These are phyloP conservation scores for Momotus momota DNA, from an alignment of 2,797 vertebrate species.

Conservation along the genomic window DNA sequence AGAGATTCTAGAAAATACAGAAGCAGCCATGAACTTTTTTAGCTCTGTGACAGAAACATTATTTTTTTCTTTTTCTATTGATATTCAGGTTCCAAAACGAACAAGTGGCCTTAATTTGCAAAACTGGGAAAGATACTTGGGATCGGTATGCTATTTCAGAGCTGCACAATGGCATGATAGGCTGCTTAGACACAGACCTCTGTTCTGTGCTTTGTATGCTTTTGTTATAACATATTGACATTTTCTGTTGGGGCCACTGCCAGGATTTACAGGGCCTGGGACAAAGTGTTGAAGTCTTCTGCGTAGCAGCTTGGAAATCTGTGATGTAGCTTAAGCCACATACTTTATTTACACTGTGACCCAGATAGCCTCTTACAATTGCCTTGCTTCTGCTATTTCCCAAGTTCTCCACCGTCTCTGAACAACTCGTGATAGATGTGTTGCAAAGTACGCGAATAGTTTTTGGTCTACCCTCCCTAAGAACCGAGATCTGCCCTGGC, in stretches of 20 bases:
- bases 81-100: slow-evolving; percentile 85
- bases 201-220: slow-evolving; percentile 45
- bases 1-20: neutral
- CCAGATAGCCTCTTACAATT: neutral
- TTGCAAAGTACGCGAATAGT: neutral
- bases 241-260: slow-evolving; percentile 44
- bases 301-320: neutral
- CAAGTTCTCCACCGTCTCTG: neutral
- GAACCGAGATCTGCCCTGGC: slow-evolving; percentile 27
- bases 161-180: slow-evolving; percentile 42
- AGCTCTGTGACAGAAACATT: slow-evolving; percentile 62
- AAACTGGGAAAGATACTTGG: slow-evolving; percentile 85
- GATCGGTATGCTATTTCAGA: slow-evolving; percentile 81
- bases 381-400: neutral
- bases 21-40: neutral
- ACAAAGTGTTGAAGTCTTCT: neutral
- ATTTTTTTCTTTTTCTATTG: slow-evolving; percentile 70
- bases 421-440: neutral
- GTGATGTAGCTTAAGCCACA: neutral
- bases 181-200: slow-evolving; percentile 59
- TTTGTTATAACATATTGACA: slow-evolving; percentile 17
- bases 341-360: neutral
- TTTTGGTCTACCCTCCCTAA: neutral
- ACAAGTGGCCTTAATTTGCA: slow-evolving; percentile 84
- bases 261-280: slow-evolving; percentile 41